Evolutionary conservation across 2,113 vertebrate species (phyloP).

Genomic region (Neogobius melanostomus): DNA sequence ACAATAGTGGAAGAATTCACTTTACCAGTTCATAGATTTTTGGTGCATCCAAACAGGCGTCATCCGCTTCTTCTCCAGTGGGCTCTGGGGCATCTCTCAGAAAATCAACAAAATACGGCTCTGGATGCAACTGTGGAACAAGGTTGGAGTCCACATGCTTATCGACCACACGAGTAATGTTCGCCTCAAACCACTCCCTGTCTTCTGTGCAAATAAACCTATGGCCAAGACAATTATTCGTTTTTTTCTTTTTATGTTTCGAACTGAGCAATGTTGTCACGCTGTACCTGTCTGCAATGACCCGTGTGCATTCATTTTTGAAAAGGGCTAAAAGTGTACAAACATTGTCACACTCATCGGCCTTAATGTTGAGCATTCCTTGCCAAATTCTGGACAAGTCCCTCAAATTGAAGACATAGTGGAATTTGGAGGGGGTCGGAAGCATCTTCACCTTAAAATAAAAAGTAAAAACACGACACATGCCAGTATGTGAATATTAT

Average conservation of each 20-base stretch:
- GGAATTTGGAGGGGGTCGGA: constrained; percentile 94
- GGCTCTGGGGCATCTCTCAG: constrained; percentile 84
- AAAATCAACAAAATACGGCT: constrained; percentile 90
- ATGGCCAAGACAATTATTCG: constrained; percentile 67
- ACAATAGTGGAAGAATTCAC: neutral
- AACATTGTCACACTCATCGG: constrained; percentile 74
- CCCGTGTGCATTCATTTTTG: constrained; percentile 71
- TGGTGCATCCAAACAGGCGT: neutral
- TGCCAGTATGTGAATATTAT: neutral
- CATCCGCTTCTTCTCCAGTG: constrained; percentile 74
- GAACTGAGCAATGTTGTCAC: neutral
- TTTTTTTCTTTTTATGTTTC: neutral
- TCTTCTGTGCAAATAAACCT: constrained; percentile 86
- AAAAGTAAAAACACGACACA: neutral
- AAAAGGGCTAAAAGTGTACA: constrained; percentile 51
- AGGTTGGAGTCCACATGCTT: constrained; percentile 80
- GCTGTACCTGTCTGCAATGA: constrained; percentile 81
- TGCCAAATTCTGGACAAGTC: constrained; percentile 97
- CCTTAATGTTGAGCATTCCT: constrained; percentile 86
- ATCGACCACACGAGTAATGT: constrained; percentile 57
- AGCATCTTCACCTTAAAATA: constrained; percentile 88
- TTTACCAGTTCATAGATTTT: neutral
- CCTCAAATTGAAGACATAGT: constrained; percentile 95
- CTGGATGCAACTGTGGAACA: constrained; percentile 62
- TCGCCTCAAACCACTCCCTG: constrained; percentile 85